A percentile compares a stretch with the other conserved stretches of the same genome.
Conservation (phyloP, 2,113 vertebrate genomes). For the Pachyramphus minor region DNA sequence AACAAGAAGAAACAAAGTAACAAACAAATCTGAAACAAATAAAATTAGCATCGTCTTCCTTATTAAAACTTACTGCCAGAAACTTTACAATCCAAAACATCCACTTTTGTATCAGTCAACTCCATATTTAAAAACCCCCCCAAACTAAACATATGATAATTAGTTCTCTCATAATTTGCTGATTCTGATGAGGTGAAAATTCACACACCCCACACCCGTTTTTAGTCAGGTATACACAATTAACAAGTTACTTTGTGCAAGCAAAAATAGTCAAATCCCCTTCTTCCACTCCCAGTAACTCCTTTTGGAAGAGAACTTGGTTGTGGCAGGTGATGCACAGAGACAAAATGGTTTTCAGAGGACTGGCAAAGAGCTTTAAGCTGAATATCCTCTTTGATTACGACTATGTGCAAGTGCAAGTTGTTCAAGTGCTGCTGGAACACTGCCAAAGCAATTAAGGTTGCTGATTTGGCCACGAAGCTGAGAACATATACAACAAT, state of each 20-base stretch:
- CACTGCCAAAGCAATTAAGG: slow-evolving; percentile 68
- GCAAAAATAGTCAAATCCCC: neutral
- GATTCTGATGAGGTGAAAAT: neutral
- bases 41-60: neutral
- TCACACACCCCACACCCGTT: neutral
- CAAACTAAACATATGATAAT: neutral
- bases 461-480: slow-evolving; percentile 46
- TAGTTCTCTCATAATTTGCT: neutral
- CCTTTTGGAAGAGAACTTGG: neutral
- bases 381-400: slow-evolving; percentile 46
- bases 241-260: neutral
- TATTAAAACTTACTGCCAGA: neutral
- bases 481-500: slow-evolving; percentile 32
- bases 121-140: neutral
- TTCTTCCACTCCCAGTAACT: neutral
- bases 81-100: neutral
- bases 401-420: slow-evolving; percentile 50
- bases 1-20: no score
- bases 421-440: slow-evolving; percentile 62
- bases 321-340: slow-evolving; percentile 8
- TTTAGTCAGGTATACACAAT: neutral
- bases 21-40: neutral
- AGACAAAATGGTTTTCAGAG: slow-evolving; percentile 21
- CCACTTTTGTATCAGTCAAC: neutral
- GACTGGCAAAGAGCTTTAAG: slow-evolving; percentile 51